Evolutionary conservation across 2,888 invertebrate genomes (phyloP).

Genomic region (Loripinus fragilis): DNA sequence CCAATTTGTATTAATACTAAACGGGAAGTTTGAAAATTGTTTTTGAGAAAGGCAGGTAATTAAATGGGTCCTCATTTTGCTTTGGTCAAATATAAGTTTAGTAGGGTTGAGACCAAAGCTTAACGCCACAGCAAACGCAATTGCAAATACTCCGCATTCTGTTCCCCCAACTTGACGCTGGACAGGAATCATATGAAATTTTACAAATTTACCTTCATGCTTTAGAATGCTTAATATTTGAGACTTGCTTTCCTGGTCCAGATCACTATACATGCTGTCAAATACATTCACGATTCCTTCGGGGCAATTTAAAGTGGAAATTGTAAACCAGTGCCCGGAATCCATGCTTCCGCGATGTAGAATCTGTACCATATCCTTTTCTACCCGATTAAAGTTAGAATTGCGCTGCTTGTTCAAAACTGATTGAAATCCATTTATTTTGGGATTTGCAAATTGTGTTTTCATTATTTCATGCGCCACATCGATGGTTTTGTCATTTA

Average conservation of each 20-base stretch:
- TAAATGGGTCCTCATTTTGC: conserved; percentile 1
- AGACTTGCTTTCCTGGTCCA: neutral
- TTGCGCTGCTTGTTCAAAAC: neutral
- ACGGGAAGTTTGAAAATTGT: conserved; percentile 7
- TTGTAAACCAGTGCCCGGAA: conserved; percentile 18
- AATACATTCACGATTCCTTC: neutral
- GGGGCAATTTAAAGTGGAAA: conserved; percentile 10
- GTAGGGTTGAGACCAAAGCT: conserved; percentile 5
- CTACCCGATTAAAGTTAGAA: neutral
- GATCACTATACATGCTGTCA: conserved; percentile 2
- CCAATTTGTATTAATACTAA: conserved; percentile 1
- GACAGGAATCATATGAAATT: conserved; percentile 1
- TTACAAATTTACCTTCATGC: neutral
- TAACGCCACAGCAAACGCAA: conserved; percentile 10
- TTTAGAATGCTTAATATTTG: conserved; percentile 12
- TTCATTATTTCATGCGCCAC: conserved; percentile 10
- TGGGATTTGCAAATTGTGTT: neutral
- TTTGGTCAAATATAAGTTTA: neutral
- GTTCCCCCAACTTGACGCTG: conserved; percentile 1
- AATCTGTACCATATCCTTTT: conserved; percentile 14
- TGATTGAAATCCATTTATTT: conserved; percentile 1
- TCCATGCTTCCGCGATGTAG: neutral
- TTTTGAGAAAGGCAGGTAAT: neutral
- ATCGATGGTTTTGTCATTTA: conserved; percentile 2
- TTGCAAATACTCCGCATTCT: conserved; percentile 9